Evolutionary conservation across 2,797 vertebrate genomes (phyloP).

Genomic region (Sebastes taczanowskii): DNA sequence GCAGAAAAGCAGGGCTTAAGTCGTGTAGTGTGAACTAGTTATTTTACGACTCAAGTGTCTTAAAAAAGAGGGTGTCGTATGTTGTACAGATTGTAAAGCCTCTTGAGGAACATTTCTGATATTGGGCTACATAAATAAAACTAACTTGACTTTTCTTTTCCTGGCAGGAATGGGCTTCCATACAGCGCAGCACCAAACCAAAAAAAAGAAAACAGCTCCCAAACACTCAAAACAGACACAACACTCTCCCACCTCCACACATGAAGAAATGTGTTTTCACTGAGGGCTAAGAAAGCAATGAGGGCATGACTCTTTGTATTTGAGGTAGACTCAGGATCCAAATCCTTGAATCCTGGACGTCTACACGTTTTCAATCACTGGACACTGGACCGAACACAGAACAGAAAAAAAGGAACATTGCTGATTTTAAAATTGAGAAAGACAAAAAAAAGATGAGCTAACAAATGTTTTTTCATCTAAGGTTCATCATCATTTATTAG

Average conservation of each 20-base stretch:
- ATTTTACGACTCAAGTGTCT: background rate
- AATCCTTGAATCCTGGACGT: slow-evolving; percentile 8
- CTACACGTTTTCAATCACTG: background rate
- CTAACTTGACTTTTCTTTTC: background rate
- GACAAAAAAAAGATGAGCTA: slow-evolving; percentile 77
- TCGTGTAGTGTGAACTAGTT: too few species aligned
- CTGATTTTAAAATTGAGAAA: slow-evolving; percentile 57
- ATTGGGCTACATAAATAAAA: background rate
- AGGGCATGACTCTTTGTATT: background rate
- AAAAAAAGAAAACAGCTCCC: background rate
- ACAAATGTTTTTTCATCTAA: slow-evolving; percentile 79
- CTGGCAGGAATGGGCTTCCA: slow-evolving; percentile 28
- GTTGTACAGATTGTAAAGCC: background rate
- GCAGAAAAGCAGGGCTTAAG: too few species aligned
- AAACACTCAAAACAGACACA: background rate
- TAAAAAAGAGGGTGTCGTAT: background rate
- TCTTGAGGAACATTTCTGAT: background rate
- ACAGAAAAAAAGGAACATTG: slow-evolving; percentile 20
- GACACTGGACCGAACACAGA: slow-evolving; percentile 5
- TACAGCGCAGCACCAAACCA: slow-evolving; percentile 1
- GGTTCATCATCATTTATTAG: slow-evolving; percentile 84
- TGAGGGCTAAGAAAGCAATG: slow-evolving; percentile 29
- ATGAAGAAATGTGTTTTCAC: slow-evolving; percentile 4
- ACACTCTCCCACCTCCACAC: slow-evolving; percentile 18
- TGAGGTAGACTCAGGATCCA: slow-evolving; percentile 12